A percentile compares a stretch with the other conserved stretches of the same genome.
These are phyloP conservation scores for honey bee (Apis mellifera) DNA, from an alignment of 1,140 invertebrate genomes.

Conservation along the genomic window DNA sequence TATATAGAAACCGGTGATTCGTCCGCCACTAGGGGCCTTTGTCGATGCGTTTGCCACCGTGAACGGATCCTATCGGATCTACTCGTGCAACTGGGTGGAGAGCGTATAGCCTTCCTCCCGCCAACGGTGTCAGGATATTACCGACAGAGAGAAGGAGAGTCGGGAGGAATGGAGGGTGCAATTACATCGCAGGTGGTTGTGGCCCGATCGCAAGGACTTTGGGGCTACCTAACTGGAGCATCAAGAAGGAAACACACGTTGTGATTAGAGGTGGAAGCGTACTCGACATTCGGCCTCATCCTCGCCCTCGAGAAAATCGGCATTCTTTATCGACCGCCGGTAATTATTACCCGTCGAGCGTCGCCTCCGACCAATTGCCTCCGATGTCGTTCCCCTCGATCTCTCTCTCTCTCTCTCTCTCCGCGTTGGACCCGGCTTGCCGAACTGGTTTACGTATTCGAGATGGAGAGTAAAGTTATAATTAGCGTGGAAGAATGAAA, in stretches of 20 bases:
- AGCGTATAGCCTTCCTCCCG: constrained; percentile 20
- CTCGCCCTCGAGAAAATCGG: constrained; percentile 20
- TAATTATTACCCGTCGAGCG: constrained; percentile 62
- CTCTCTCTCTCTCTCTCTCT: neutral
- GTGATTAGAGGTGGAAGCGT: constrained; percentile 66
- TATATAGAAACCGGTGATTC: constrained; percentile 9
- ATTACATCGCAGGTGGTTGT: constrained; percentile 71
- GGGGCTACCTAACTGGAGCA: constrained; percentile 72
- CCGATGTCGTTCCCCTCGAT: constrained; percentile 15
- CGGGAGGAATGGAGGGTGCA: constrained; percentile 56
- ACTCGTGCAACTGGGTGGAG: constrained; percentile 6
- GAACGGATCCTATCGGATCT: constrained; percentile 26
- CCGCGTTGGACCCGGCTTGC: too few species aligned
- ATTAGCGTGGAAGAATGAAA: constrained; percentile 28
- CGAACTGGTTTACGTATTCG: constrained; percentile 25
- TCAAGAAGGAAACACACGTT: constrained; percentile 55
- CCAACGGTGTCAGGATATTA: constrained; percentile 53
- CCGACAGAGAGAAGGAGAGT: constrained; percentile 20
- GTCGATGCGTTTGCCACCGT: constrained; percentile 14
- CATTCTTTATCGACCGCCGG: constrained; percentile 48
- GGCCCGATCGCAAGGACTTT: constrained; percentile 49
- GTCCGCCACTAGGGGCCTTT: neutral
- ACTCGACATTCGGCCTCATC: constrained; percentile 17
- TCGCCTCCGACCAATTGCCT: constrained; percentile 19
- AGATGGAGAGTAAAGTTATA: constrained; percentile 14